These are phyloP conservation scores for Laothoe populi DNA, from an alignment of 2,888 invertebrate species.

Conservation along the genomic window DNA sequence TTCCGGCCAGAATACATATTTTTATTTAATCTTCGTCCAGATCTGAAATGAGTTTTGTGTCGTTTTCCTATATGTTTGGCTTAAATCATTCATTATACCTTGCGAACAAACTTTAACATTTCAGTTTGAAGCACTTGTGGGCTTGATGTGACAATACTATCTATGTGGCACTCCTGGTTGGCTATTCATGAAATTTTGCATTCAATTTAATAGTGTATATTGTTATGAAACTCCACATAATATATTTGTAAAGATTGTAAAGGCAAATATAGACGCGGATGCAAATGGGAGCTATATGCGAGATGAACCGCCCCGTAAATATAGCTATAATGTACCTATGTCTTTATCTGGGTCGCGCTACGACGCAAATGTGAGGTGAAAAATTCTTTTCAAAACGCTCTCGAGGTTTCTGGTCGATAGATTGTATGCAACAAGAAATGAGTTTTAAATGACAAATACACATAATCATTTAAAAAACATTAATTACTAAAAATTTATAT, in stretches of 20 bases:
- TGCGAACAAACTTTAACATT: no score
- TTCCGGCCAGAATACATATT: no score
- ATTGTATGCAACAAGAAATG: not conserved
- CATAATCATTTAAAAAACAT: not conserved
- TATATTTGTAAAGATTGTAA: slow-evolving; percentile 23
- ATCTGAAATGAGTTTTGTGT: no score
- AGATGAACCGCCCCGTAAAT: slow-evolving; percentile 24
- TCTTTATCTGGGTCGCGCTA: slow-evolving; percentile 39
- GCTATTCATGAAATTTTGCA: not conserved
- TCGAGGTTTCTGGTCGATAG: not conserved
- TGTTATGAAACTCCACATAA: not conserved
- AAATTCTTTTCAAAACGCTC: slow-evolving; percentile 25
- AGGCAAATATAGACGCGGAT: slow-evolving; percentile 32
- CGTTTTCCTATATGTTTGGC: no score
- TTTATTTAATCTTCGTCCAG: no score
- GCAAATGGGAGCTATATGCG: slow-evolving; percentile 1
- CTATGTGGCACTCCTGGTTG: not conserved
- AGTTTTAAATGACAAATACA: not conserved
- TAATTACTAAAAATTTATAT: not conserved
- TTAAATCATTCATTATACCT: no score
- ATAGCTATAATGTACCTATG: slow-evolving; percentile 33
- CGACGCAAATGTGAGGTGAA: slow-evolving; percentile 37
- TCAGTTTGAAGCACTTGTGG: no score
- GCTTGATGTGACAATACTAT: no score
- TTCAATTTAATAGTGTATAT: not conserved